Base-by-base conservation (phyloP, 2,888 invertebrate genomes). In the Himalopsyche kuldschensis region DNA sequence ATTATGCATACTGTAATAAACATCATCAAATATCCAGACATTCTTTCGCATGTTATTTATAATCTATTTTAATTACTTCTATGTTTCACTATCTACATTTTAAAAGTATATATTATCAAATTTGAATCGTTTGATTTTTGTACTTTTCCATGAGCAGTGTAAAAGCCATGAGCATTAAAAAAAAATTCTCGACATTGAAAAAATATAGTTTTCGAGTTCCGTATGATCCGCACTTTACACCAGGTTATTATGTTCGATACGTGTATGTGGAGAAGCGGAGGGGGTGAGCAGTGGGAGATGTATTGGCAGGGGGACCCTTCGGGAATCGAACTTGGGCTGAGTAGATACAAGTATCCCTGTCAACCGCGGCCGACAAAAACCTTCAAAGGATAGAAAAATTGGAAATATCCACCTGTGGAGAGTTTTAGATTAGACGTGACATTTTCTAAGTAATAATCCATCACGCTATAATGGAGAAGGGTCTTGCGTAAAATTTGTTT, bases 341-440 rank as follows among this genome's bases (percentile, higher is more conserved):
- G 84, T 83, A 83, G 82, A 79, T 81, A 55, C 55, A 55, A 55
- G 55, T 55, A 83, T 85, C 83, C 83, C 83, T 81, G 82, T 85
- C 83, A 83, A 75, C 81, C 55, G 78, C 32, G 79, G 63, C 47
- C 78, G 75, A 48, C 41, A 78, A 79, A 84, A 84, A 76, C 81
- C 81, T 81, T 81, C 11, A 47, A 84, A 84, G 83, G 80, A 83
- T 80, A 77, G 48, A 78, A 48, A 79, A 48, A 48, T 79, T 48
- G 30, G 55, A 47, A 79, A 79, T 15, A 32, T 47, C 79, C 75
- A 32, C 69, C 63, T 69, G 27, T 80, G 80, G 35, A 32, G 75
- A 75, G 24, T 75, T 55, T 55, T 20, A n/a, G 55, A 55, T 55
- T 55, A 55, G 55, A 55, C 55, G 55, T 55, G 55, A 55, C 55